Conservation (phyloP, 2,888 invertebrate genomes). For the Halictus ligatus region DNA sequence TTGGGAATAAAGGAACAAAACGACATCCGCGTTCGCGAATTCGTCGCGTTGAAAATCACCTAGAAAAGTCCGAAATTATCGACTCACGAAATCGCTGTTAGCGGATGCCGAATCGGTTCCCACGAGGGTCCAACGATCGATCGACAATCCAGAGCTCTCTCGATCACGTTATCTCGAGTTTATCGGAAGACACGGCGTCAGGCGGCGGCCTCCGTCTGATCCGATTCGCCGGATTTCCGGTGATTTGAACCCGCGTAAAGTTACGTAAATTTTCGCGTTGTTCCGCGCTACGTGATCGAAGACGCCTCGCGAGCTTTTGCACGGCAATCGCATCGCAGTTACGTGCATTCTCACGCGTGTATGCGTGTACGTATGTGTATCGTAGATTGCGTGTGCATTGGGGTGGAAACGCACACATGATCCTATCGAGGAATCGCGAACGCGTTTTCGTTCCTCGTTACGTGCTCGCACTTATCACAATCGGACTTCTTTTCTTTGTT, state of each 20-base stretch:
- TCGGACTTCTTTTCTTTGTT: not conserved
- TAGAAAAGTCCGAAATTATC: not conserved
- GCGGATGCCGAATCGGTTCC: not conserved
- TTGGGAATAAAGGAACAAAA: not conserved
- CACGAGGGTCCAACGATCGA: not conserved
- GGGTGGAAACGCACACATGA: not conserved
- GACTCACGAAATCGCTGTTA: not conserved
- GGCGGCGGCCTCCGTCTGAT: constrained; percentile 19
- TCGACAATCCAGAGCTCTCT: not conserved
- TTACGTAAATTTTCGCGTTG: constrained; percentile 62
- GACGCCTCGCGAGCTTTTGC: constrained; percentile 15
- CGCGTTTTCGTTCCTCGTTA: not conserved
- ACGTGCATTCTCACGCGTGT: not conserved
- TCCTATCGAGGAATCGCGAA: not conserved
- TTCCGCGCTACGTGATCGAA: constrained; percentile 44
- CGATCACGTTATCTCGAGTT: constrained; percentile 4
- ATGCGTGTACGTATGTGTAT: not conserved
- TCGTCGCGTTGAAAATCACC: not conserved
- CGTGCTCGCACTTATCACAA: constrained; percentile 6
- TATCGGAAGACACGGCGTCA: constrained; percentile 16
- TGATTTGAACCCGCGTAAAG: constrained; percentile 46
- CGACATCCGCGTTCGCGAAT: not conserved
- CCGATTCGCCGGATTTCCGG: constrained; percentile 57
- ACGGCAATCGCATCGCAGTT: not conserved
- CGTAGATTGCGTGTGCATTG: not conserved